Base-by-base conservation (phyloP, 1,140 invertebrate species). In the Gryllus bimaculatus region DNA sequence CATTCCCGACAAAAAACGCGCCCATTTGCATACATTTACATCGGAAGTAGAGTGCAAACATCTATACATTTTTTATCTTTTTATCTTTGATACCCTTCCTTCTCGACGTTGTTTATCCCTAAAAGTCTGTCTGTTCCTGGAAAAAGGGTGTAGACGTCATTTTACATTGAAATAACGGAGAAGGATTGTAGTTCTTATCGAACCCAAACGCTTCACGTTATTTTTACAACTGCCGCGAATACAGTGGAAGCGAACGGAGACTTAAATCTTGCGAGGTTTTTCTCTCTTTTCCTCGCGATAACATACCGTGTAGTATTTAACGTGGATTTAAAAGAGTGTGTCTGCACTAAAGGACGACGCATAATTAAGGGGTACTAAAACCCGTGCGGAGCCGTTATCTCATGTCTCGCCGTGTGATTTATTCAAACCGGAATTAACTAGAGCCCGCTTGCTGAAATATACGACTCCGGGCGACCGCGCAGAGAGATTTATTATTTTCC, bases 21-120 rank as follows among this genome's bases (percentile, higher is more conserved):
- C 54, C 54, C 54, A 66, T 66, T 66, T 66, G 54, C 54, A 66
- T 66, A 66, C 54, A 66, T 66, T 66, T 66, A 66, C 54, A 66
- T 66, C 54, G 54, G 54, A 66, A 10, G 54, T 18, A 66, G 10
- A 18, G 54, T n/a, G 54, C 54, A 66, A 66, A 66, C 54, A 66
- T 66, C 54, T 66, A 66, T 66, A 66, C 18, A 66, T 66, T 66
- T 66, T 66, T 66, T 66, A 66, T 66, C 54, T 66, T 66, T 66
- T 66, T 66, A 66, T 66, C 54, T 66, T 18, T 66, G 54, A 66
- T 66, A 66, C 18, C 26, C 18, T 66, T 66, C 54, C 54, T 7
- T 66, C 54, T 18, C 10, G 7, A 66, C 54, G 5, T 39, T 66
- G 54, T 66, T 10, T 66, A 66, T 66, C 54, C 54, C 2, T 66